Conservation (phyloP, 2,888 invertebrate species). For the Teinopalpus imperialis region DNA sequence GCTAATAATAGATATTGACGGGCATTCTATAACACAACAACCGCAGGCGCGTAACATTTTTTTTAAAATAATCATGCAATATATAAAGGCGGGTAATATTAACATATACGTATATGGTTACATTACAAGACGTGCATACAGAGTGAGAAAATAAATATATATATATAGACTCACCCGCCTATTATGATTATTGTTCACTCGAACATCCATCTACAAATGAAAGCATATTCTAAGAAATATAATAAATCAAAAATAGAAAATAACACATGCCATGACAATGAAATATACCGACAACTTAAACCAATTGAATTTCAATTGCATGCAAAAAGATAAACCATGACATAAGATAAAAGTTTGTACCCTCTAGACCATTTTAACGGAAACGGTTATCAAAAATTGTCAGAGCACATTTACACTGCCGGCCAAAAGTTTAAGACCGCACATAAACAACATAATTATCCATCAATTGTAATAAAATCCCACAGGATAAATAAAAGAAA, state of each 20-base stretch:
- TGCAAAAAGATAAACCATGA: not conserved
- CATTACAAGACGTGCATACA: constrained; percentile 23
- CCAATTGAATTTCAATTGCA: not conserved
- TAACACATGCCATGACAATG: constrained; percentile 29
- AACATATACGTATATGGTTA: constrained; percentile 29
- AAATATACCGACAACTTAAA: no score
- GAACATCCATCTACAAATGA: constrained; percentile 82
- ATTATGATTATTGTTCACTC: constrained; percentile 81
- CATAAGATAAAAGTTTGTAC: no score
- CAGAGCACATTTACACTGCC: no score
- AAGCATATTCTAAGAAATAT: constrained; percentile 70
- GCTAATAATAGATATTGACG: no score
- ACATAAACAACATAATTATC: no score
- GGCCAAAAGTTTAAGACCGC: no score
- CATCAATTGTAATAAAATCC: no score
- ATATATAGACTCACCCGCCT: constrained; percentile 77
- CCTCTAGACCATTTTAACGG: no score
- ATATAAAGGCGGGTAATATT: constrained; percentile 44
- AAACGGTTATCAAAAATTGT: no score
- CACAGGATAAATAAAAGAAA: no score
- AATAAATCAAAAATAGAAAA: constrained; percentile 31
- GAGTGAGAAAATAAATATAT: constrained; percentile 46
- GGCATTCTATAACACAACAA: no score
- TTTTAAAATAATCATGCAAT: constrained; percentile 35
- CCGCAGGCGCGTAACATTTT: no score